Evolutionary conservation across 2,113 vertebrate species (phyloP).

Genomic region (Varanus komodoensis): DNA sequence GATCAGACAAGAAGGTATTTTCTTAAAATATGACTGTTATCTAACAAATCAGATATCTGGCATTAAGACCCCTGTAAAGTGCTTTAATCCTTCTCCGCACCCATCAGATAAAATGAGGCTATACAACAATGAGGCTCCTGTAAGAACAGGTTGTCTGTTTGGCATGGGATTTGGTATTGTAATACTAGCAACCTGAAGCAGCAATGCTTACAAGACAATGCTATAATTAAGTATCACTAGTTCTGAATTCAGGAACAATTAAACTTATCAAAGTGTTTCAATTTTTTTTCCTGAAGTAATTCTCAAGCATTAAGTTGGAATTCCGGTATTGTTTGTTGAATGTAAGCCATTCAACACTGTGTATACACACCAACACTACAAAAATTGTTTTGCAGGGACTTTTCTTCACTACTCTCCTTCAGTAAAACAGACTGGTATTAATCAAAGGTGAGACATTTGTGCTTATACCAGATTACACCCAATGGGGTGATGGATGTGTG

Average conservation of each 20-base stretch:
- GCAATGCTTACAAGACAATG: constrained; percentile 60
- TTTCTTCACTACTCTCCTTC: neutral
- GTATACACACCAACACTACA: constrained; percentile 5
- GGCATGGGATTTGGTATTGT: constrained; percentile 73
- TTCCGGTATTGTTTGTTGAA: constrained; percentile 45
- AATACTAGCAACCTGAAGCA: constrained; percentile 78
- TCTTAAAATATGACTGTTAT: constrained; percentile 73
- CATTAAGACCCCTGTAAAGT: constrained; percentile 82
- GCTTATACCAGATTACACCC: neutral
- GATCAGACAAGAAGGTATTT: constrained; percentile 70
- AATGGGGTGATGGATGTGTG: neutral
- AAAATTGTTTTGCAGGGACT: neutral
- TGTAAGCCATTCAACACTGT: constrained; percentile 21
- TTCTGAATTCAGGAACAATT: constrained; percentile 59
- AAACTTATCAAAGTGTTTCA: constrained; percentile 42
- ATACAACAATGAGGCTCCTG: constrained; percentile 82
- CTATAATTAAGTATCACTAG: constrained; percentile 67
- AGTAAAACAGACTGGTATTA: neutral
- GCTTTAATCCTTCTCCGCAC: constrained; percentile 82
- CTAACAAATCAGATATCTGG: constrained; percentile 80
- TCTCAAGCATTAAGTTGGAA: constrained; percentile 53
- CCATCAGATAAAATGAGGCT: constrained; percentile 81
- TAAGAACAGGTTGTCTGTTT: constrained; percentile 82
- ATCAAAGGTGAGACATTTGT: neutral
- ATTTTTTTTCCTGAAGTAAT: constrained; percentile 22